Evolutionary conservation across 2,888 invertebrate species (phyloP), one percentile per base, ranked within the genome.

Genomic region (Drosophila basisetae): DNA sequence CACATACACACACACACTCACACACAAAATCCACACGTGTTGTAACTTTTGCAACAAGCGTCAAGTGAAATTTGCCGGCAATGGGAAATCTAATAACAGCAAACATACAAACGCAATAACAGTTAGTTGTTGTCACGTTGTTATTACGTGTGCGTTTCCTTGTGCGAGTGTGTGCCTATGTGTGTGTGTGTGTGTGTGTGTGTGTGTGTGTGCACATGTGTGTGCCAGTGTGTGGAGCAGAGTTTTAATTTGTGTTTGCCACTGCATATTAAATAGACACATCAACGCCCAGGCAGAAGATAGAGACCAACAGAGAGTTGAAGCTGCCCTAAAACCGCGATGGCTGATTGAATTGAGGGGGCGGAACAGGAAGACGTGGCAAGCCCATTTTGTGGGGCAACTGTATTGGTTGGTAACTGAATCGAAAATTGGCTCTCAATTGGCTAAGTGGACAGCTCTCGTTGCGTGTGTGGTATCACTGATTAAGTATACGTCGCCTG

Each of bases 181-280:
- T 68, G 59, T 68, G 56, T 67, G 56, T 22, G 6, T 60, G 22
- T 18, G 37, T 35, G 30, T 33, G 47, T 25, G 33, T 37, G 43
- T 68, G 56, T 64, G 54, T 66, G 56, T 68, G 59, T 67, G 56
- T 68, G 59, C 65, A 11, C 30, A 39, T 22, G 6, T 63, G 22
- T n/a, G 50, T 25, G 31, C 30, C 39, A 61, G 53, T 68, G 56
- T 68, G 64, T 65, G 61, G 49, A 64, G 61, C 49, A 72, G 69
- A 73, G 77, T 84, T 84, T 89, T 89, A 84, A 88, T 88, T 89
- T 77, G 89, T 64, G 89, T 68, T 72, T 65, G 79, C 75, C 65
- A 66, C 87, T 84, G 89, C 84, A 89, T 84, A 89, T 75, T 89
- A 87, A 83, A 84, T 75, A 75, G 56, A 73, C 63, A 70, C 58